Base-by-base conservation (phyloP, 2,888 invertebrate species). In the Drosophila neutralis region DNA sequence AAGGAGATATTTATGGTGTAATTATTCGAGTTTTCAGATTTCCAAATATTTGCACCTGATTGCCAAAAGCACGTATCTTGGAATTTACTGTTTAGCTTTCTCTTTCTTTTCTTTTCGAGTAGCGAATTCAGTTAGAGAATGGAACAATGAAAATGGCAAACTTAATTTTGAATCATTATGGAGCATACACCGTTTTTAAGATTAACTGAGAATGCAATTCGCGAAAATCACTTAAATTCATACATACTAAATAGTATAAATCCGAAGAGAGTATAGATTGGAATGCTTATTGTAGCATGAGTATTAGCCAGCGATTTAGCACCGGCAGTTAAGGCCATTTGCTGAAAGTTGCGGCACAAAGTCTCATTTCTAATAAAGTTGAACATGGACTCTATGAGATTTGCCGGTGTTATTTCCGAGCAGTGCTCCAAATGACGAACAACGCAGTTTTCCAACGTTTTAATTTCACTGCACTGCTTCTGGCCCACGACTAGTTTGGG, bases 401-500 rank as follows among this genome's bases (percentile, higher is more conserved):
- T 92, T 13, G 92, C 92, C 4, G 92, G 92, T 0, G 92, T 92
- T 2, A 91, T 92, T 58, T 92, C 91, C 0, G 75, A 75, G 57
- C 92, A 92, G 18, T 71, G 82, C 59, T 92, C 92, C 53, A 92
- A 61, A 57, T 89, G 91, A 1, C 66, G 73, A 2, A 93, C 92
- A 60, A 93, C 80, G 54, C 93, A 93, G 0, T 60, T 62, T 72
- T 92, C 90, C 8, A 93, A 79, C 3, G 68, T 73, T 36, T 86
- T 76, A 35, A 93, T 91, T 35, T 92, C 93, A 8, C 88, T 76
- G 68, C 93, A 93, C 60, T 93, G 91, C 54, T 93, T 93, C 59
- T 94, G 93, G 59, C 95, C 95, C 65, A 96, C 94, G 6, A 94
- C 92, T 15, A 97, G 92, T 59, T 94, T 92, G 0, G 96, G 95